Evolutionary conservation across 2,797 vertebrate genomes (phyloP).

Genomic region (Cryptoprocta ferox): DNA sequence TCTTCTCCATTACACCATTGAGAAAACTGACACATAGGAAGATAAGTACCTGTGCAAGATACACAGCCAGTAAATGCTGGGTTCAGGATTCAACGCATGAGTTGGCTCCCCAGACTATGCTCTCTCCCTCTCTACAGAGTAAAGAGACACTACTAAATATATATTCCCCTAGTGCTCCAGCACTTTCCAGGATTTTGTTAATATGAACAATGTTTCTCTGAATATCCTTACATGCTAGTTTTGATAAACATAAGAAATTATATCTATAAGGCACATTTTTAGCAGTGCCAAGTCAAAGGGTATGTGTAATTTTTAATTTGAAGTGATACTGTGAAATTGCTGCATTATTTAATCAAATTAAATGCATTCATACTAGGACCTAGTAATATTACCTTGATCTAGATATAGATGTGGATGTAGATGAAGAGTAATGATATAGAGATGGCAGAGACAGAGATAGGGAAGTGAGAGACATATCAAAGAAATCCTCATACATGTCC

Average conservation of each 20-base stretch:
- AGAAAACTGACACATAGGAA: not conserved
- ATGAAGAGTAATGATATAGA: not conserved
- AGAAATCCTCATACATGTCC: not conserved
- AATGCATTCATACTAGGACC: not conserved
- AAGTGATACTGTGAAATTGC: not conserved
- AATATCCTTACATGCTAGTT: not conserved
- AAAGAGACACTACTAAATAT: not conserved
- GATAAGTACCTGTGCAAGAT: not conserved
- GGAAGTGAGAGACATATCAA: not conserved
- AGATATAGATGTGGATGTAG: not conserved
- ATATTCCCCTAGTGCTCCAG: not conserved
- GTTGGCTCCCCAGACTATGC: not conserved
- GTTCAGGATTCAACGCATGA: not conserved
- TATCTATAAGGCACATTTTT: not conserved
- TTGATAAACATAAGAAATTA: not conserved
- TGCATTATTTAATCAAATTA: not conserved
- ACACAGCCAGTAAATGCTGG: not conserved
- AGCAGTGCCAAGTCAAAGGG: not conserved
- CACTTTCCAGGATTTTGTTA: not conserved
- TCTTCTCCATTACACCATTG: not conserved
- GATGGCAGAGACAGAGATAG: not conserved
- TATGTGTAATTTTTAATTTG: not conserved
- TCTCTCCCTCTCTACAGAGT: not conserved
- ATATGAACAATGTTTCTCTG: not conserved
- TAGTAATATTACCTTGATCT: not conserved